phyloP scores from a whole-genome alignment of 2,797 vertebrate genomes.

The Brachyrhaphis roseni region DNA sequence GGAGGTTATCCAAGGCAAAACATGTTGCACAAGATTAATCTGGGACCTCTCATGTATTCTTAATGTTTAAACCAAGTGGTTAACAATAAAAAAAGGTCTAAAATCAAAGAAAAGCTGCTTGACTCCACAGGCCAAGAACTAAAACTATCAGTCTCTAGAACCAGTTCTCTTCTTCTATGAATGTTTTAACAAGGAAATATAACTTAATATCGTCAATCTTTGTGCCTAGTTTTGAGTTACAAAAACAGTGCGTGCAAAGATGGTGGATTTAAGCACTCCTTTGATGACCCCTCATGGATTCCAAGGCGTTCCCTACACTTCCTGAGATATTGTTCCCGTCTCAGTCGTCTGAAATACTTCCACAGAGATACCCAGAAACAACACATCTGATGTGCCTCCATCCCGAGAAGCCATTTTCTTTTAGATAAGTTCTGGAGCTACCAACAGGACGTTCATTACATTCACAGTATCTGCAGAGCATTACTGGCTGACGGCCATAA shows the following conservation, averaged over 20 bases:
- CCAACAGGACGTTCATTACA: not conserved
- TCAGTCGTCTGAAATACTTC: constrained; percentile 19
- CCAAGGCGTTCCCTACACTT: not conserved
- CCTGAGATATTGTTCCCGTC: not conserved
- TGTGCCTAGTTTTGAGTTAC: not conserved
- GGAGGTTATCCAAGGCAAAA: not conserved
- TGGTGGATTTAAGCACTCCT: not conserved
- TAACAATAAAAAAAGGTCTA: not conserved
- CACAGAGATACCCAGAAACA: not conserved
- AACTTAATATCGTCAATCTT: not conserved
- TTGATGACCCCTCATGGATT: constrained; percentile 1
- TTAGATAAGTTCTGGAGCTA: not conserved
- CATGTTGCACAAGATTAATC: not conserved
- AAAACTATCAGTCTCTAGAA: not conserved
- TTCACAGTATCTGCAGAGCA: not conserved
- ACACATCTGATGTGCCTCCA: constrained; percentile 5
- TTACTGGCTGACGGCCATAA: not conserved
- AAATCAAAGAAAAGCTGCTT: not conserved
- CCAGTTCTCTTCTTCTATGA: not conserved
- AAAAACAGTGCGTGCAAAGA: not conserved
- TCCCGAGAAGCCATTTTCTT: not conserved
- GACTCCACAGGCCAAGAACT: not conserved
- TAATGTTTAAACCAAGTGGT: not conserved
- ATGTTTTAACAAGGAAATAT: not conserved
- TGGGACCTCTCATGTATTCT: not conserved